Evolutionary conservation across 2,888 invertebrate species (phyloP), one percentile per base, ranked within the genome.

Genomic region (Epicampocera succincta): DNA sequence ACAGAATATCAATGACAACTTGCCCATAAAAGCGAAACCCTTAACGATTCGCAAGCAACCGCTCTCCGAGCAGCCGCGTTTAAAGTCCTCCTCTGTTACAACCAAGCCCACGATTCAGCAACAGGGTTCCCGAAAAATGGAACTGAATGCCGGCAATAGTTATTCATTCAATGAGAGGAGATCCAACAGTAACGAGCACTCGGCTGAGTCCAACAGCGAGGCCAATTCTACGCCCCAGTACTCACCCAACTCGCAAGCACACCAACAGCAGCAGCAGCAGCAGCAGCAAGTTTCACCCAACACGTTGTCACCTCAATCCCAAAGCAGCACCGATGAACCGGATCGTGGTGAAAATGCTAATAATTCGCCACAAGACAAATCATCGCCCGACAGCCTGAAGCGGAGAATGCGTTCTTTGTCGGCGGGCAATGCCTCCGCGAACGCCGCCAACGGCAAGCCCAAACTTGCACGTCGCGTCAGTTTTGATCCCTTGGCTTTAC

Each of bases 401-500:
- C 93, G 95, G 87, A 93, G 96, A 84, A 93, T 93, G 85, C 96
- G 97, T 90, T 73, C 84, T 4, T 77, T 68, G 29, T 69, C 81
- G 6, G 38, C 83, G 12, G 83, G 83, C 6, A 83, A 75, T 25
- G 19, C 44, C 6, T n/a, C 33, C 38, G 15, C 84, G 83, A 69
- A 54, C 12, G 56, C 79, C 38, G 63, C 76, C 40, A 94, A 93
- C 63, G 93, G 94, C 25, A 95, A 95, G 86, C 93, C 93, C 25
- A 96, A 95, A 87, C 89, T 95, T 42, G 94, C 95, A 4, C 93
- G 98, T 84, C 93, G 98, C 79, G 99, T 99, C 44, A 98, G 98
- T 90, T 99, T 99, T 89, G 99, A 99, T 92, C 99, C 99, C 19
- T 92, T 99, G 87, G 99, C 99, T 0, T 92, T 99, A 63, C 93